Base-by-base conservation (phyloP, 2,888 invertebrate genomes). In the Tupiocoris notatus region DNA sequence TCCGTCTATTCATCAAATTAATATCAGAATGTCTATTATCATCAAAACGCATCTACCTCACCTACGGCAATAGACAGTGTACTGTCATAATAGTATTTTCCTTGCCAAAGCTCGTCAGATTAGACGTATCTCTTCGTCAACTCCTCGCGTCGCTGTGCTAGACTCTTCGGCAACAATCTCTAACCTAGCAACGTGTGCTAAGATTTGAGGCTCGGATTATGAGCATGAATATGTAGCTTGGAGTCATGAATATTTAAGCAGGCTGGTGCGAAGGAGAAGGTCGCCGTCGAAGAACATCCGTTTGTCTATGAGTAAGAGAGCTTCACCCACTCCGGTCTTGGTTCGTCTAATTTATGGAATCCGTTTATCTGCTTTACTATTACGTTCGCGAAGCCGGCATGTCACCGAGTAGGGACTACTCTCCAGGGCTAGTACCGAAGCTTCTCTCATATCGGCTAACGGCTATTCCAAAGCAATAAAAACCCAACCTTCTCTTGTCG, bases 301-400 rank as follows among this genome's bases (percentile, higher is more conserved):
- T 70, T 70, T 23, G 59, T 58, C 70, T 70, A 70, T 70, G 70
- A 70, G 70, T 12, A 12, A 39, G 39, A 39, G 39, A 39, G 39
- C 39, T n/a, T n/a, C n/a, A 39, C 12, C 12, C 39, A 3, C 39
- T 39, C 39, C 12, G 25, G 58, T 25, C 59, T 24, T 25, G 25
- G 25, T 59, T 20, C 70, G 58, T 70, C 22, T 73, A 73, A 73
- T 73, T 73, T 73, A 73, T 73, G 73, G 62, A 73, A 73, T 73
- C 73, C 73, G 73, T 73, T 73, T 73, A 73, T 73, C 73, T 73
- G 63, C 73, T 73, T 57, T 70, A 59, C 58, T 59, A 70, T 70
- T 70, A 59, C 39, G 59, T 70, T 18, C 70, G 23, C 59, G 70
- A 70, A 39, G 39, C 39, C 39, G 12, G 39, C 39, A 39, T 39